Evolutionary conservation across 2,797 vertebrate genomes (phyloP), one percentile per base, ranked within the genome.

Genomic region (Cyclopterus lumpus): DNA sequence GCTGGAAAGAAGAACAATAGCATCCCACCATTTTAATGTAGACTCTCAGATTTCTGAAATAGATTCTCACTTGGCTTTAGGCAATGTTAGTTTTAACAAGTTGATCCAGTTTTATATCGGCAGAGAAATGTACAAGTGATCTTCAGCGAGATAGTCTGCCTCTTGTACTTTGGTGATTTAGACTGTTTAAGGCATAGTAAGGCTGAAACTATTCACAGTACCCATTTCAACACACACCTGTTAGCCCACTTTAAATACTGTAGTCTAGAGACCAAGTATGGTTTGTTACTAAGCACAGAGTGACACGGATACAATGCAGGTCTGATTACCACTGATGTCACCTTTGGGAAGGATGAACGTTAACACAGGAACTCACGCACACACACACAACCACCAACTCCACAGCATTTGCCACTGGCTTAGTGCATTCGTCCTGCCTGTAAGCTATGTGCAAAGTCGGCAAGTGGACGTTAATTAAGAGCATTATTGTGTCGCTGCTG

Each of bases 261-360:
- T 68, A 53, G 64, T 81, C 36, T 63, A 71, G 64, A 18, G 73
- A 62, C 54, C 32, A 79, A 61, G 76, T 73, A 78, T 84, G 73
- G 10, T 71, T 72, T 82, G 77, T 86, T 76, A 51, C 60, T 46
- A 24, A 65, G 79, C 73, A 40, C 60, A 66, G 71, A 40, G 63
- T 79, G 85, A 81, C 81, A 76, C 81, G 55, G 71, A 89, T 84
- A 67, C 63, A 86, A 66, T 69, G 28, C 69, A 73, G 86, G 48
- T 86, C 86, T 81, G 75, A 80, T 92, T 91, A 84, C 85, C 14
- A 1, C 78, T 83, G 86, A 91, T 89, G 79, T 87, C 76, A 87
- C 82, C 73, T 86, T 79, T 51, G 63, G 80, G 71, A 79, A 71
- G 72, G 82, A 64, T 73, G 62, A 82, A 70, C 67, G 60, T 73